Percentiles rank a stretch among this genome's conserved stretches.
These are phyloP conservation scores for Tympanoctomys barrerae DNA, from an alignment of 2,797 vertebrate species.

Conservation along the genomic window DNA sequence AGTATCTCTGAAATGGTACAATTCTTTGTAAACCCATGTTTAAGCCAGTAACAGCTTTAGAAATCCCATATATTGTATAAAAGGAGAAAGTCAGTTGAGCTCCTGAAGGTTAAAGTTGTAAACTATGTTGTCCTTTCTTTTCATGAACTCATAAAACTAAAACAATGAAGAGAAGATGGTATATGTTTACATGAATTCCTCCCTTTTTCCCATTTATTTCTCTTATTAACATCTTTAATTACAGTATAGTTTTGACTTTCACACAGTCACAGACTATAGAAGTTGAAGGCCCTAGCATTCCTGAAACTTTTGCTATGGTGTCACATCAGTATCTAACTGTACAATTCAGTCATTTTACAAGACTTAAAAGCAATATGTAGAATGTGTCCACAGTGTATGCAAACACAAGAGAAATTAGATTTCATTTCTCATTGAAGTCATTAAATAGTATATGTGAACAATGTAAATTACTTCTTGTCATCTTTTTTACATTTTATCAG, in stretches of 20 bases:
- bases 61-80: not conserved
- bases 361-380: slow-evolving; percentile 70
- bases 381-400: slow-evolving; percentile 78
- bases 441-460: slow-evolving; percentile 84
- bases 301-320: slow-evolving; percentile 75
- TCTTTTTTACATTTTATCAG: slow-evolving; percentile 83
- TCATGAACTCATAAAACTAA: not conserved
- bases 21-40: not conserved
- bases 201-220: not conserved
- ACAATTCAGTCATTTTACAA: slow-evolving; percentile 76
- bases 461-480: slow-evolving; percentile 86
- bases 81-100: not conserved
- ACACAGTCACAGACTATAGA: slow-evolving; percentile 67
- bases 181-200: not conserved
- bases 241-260: slow-evolving; percentile 38
- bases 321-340: slow-evolving; percentile 73
- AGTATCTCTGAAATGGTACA: not conserved
- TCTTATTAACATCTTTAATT: not conserved
- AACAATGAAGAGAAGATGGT: not conserved
- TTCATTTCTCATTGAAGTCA: slow-evolving; percentile 81
- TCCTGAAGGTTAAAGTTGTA: not conserved
- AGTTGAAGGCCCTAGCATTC: slow-evolving; percentile 59
- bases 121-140: not conserved
- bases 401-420: slow-evolving; percentile 85
- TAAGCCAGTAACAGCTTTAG: not conserved